Evolutionary conservation across 2,113 vertebrate species (phyloP).

Genomic region (Proteles cristata): DNA sequence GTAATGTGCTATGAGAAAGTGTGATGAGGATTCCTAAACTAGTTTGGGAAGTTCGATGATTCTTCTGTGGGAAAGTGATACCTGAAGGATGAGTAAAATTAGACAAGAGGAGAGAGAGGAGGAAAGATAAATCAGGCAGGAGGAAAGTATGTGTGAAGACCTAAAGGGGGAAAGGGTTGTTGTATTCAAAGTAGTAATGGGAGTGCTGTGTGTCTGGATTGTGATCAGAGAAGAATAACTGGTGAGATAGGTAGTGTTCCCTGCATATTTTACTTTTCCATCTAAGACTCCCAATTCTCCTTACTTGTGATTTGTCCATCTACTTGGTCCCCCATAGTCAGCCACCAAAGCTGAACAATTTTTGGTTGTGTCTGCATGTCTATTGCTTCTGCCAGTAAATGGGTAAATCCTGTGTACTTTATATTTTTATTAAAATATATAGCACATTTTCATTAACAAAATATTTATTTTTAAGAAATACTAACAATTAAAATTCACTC

Average conservation of each 20-base stretch:
- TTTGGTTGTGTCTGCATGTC: neutral
- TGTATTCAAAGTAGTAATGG: neutral
- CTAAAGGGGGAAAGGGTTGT: neutral
- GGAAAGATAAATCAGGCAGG: neutral
- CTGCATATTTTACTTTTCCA: neutral
- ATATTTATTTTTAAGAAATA: neutral
- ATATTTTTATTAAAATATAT: neutral
- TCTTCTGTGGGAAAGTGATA: neutral
- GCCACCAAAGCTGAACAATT: neutral
- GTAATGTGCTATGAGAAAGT: neutral
- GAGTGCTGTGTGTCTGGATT: neutral
- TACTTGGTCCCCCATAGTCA: neutral
- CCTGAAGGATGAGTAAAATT: neutral
- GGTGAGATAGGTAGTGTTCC: too few relatives aligned
- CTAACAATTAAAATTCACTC: neutral
- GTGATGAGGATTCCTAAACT: neutral
- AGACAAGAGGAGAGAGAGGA: neutral
- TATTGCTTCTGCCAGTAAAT: neutral
- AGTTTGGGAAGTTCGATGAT: neutral
- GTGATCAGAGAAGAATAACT: neutral
- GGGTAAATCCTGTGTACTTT: neutral
- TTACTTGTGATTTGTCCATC: neutral
- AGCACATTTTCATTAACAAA: neutral
- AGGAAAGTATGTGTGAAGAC: neutral
- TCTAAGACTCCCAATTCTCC: neutral